Conservation (phyloP, 2,113 vertebrate species). For the Podilymbus podiceps region DNA sequence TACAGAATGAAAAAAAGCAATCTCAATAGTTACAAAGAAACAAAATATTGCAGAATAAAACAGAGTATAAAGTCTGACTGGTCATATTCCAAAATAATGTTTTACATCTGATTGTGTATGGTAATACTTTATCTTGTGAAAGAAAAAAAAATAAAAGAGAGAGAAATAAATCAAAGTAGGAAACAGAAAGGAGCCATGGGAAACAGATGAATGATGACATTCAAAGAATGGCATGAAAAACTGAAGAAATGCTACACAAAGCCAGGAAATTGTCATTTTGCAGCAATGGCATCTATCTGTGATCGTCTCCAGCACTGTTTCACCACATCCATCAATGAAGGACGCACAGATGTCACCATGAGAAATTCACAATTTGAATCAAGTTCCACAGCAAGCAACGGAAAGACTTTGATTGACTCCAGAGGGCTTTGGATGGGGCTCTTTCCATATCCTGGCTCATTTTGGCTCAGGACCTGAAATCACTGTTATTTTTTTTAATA, state of each 20-base stretch:
- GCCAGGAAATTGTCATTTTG: conserved; percentile 61
- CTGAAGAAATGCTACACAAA: conserved; percentile 46
- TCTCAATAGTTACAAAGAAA: neutral
- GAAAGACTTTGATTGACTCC: conserved; percentile 1
- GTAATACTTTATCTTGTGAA: neutral
- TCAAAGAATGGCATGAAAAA: conserved; percentile 26
- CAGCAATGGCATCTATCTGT: conserved; percentile 19
- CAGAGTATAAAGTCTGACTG: neutral
- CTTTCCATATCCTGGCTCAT: neutral
- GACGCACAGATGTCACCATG: neutral
- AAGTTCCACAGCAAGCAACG: neutral
- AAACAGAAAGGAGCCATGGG: conserved; percentile 40
- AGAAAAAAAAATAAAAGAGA: neutral
- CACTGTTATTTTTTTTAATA: neutral
- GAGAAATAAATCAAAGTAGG: neutral
- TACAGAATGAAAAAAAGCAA: neutral
- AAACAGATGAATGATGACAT: conserved; percentile 63
- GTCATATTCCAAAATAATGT: neutral
- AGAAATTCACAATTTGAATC: conserved; percentile 12
- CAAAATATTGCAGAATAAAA: neutral
- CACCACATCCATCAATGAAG: conserved; percentile 21
- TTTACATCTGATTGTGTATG: neutral
- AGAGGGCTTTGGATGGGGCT: neutral
- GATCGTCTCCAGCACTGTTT: neutral
- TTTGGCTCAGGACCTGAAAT: neutral